Evolutionary conservation across 2,888 invertebrate species (phyloP), one percentile per base, ranked within the genome.

Genomic region (Panzeria rudis): DNA sequence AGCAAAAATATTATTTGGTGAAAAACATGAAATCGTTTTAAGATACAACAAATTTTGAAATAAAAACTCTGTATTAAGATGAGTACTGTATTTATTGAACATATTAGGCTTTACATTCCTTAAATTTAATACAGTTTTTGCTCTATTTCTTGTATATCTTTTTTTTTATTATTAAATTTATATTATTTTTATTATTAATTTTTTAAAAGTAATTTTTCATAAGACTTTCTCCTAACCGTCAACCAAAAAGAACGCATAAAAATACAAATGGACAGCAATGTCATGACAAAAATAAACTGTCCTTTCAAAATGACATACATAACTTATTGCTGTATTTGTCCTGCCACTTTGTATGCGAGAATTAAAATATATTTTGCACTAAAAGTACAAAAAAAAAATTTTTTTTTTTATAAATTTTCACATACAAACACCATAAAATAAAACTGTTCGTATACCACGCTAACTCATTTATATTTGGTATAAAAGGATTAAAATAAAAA

Each of bases 381-480:
- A 32, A 56, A 64, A 76, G 38, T 41, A 13, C 9, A n/a, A n/a
- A n/a, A 61, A 23, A 38, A 38, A 11, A 13, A 38, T 11, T 23
- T 59, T 29, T 61, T 50, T 73, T 47, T 29, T 29, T 66, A 66
- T 8, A 64, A 23, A 66, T 7, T 23, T 47, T 35, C 32, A 35
- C 38, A 61, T 52, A 41, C 52, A 75, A 75, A 62, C 47, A 25
- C 7, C 47, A 23, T 61, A 23, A 59, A 15, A 50, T 52, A 8
- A 50, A 35, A n/a, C 47, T 25, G 38, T 17, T 5, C 20, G 38
- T 32, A 50, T 38, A 20, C 38, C 11, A 23, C 56, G 7, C 15
- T 80, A 64, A 72, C 38, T 56, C 72, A 80, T 35, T 80, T 72
- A 80, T 29, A 29, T 52, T 52, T 38, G 72, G 25, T 35, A 7